phyloP scores from a whole-genome alignment of 2,113 vertebrate species.

The Bufo bufo region DNA sequence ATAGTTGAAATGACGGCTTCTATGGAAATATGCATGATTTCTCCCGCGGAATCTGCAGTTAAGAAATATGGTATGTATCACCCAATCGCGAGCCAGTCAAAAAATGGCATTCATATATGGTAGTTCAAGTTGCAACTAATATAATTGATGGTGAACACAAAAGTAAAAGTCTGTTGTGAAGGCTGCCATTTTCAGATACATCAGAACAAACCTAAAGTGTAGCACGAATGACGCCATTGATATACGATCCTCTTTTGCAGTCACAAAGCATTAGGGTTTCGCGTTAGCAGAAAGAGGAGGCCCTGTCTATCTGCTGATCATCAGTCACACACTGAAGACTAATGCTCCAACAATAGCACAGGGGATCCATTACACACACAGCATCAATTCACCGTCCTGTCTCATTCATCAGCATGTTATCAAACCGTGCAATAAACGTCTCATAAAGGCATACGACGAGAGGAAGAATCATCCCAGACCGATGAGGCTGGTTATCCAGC shows the following conservation, averaged over 20 bases:
- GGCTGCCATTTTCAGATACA: not conserved
- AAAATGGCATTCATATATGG: no score
- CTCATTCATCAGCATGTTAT: slow-evolving; percentile 46
- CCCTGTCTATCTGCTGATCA: not conserved
- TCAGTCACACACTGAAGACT: slow-evolving; percentile 3
- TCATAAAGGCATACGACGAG: slow-evolving; percentile 35
- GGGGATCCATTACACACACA: slow-evolving; percentile 15
- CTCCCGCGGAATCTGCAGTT: no score
- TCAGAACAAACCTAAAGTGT: not conserved
- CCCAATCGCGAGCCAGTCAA: no score
- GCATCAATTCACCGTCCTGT: not conserved
- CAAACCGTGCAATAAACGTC: slow-evolving; percentile 27
- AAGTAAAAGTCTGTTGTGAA: not conserved
- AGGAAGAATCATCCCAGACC: not conserved
- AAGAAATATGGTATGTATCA: no score
- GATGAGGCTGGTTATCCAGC: not conserved
- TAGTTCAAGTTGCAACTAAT: not conserved
- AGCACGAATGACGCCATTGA: not conserved
- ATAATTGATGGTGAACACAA: not conserved
- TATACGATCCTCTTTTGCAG: not conserved
- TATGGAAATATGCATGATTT: no score
- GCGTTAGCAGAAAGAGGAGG: not conserved
- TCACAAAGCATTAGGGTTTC: not conserved
- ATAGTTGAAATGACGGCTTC: no score
- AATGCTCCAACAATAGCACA: not conserved